A percentile compares a stretch with the other conserved stretches of the same genome.
Conservation (phyloP, 2,113 vertebrate species). For the Alligator sinensis region DNA sequence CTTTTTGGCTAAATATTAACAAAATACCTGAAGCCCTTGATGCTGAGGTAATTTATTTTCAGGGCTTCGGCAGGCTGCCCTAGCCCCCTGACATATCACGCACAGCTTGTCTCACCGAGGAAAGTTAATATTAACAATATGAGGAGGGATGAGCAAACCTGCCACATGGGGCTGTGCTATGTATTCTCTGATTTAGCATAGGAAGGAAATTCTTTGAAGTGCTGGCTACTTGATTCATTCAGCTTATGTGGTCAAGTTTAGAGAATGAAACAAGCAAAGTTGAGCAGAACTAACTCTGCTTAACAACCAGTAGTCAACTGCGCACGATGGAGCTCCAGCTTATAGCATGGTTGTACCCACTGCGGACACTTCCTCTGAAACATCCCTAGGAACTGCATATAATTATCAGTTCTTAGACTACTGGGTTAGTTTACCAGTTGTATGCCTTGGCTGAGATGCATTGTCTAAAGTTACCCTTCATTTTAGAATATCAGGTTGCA, state of each 20-base stretch:
- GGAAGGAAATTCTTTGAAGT: background rate
- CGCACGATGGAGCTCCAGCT: no score
- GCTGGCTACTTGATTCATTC: background rate
- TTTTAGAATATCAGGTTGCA: background rate
- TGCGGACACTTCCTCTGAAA: background rate
- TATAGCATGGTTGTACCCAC: no score
- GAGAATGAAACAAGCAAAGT: background rate
- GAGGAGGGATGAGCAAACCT: background rate
- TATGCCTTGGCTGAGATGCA: no score
- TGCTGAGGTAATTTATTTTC: background rate
- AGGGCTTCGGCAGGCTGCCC: background rate
- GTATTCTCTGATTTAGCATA: background rate
- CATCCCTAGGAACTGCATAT: background rate
- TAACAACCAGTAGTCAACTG: background rate
- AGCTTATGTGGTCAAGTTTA: background rate
- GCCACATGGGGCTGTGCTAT: background rate
- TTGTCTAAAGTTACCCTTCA: background rate
- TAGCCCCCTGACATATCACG: background rate
- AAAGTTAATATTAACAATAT: background rate
- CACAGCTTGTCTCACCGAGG: background rate
- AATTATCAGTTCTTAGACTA: background rate
- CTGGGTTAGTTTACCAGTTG: background rate
- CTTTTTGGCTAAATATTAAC: background rate
- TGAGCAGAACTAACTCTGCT: background rate
- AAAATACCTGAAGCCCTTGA: background rate